Evolutionary conservation across 2,113 vertebrate species (phyloP).

Genomic region (Eublepharis macularius): DNA sequence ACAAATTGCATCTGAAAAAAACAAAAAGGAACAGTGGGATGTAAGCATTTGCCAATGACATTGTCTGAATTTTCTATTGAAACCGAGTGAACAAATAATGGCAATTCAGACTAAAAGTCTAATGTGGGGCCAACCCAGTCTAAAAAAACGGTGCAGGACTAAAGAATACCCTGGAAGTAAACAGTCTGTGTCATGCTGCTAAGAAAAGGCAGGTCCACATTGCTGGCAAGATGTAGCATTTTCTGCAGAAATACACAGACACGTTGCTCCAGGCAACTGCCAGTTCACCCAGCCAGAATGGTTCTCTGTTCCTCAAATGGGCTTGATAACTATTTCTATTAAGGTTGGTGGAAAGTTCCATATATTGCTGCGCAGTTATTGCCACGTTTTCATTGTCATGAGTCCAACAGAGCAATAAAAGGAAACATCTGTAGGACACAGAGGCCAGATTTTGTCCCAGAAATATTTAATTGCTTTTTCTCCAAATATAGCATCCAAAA

Average conservation of each 20-base stretch:
- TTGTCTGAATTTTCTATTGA: too few relatives aligned
- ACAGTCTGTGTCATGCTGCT: neutral
- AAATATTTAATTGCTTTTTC: constrained; percentile 60
- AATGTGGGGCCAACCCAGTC: too few relatives aligned
- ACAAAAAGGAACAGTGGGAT: too few relatives aligned
- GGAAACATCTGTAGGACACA: constrained; percentile 75
- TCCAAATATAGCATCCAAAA: constrained; percentile 45
- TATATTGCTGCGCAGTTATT: constrained; percentile 62
- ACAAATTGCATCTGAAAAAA: too few relatives aligned
- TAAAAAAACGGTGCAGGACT: neutral
- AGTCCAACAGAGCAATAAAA: constrained; percentile 62
- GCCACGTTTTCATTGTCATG: constrained; percentile 77
- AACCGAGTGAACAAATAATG: too few relatives aligned
- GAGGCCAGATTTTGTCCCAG: constrained; percentile 59
- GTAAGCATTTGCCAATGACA: too few relatives aligned
- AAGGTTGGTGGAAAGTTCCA: constrained; percentile 65
- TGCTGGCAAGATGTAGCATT: neutral
- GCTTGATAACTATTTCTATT: constrained; percentile 46
- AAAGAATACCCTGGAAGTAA: neutral
- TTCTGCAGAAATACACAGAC: neutral
- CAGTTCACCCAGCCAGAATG: constrained; percentile 47
- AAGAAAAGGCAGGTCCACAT: neutral
- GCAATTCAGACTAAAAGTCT: too few relatives aligned
- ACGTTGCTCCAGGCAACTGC: constrained; percentile 21
- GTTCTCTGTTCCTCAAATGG: constrained; percentile 30